phyloP scores from a whole-genome alignment of 1,140 invertebrate genomes.

The Sminthurides bifidus region DNA sequence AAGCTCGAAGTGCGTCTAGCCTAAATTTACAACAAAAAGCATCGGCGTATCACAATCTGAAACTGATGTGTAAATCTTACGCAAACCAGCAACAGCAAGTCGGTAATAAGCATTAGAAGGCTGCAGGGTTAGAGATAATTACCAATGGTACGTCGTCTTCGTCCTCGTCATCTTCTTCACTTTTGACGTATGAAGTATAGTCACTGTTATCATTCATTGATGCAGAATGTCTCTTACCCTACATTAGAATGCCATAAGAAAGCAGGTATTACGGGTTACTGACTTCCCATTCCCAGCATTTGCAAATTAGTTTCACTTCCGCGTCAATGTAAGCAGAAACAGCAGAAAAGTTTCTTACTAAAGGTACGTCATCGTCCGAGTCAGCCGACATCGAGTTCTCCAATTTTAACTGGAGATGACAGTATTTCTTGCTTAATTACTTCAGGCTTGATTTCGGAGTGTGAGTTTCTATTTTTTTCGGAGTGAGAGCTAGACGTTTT shows the following conservation, averaged over 20 bases:
- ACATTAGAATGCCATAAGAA: too few relatives aligned
- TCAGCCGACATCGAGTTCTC: constrained; percentile 6
- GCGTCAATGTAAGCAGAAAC: neutral
- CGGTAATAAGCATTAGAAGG: too few relatives aligned
- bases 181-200: neutral
- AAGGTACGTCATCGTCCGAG: constrained; percentile 13
- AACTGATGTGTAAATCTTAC: too few relatives aligned
- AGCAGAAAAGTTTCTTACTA: constrained; percentile 5
- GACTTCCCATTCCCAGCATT: neutral
- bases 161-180: neutral
- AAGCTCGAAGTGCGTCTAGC: too few relatives aligned
- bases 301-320: neutral
- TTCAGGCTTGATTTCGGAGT: constrained; percentile 33
- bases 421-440: neutral
- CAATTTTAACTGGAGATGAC: constrained; percentile 7
- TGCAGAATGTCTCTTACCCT: too few relatives aligned
- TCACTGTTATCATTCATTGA: too few relatives aligned
- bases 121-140: too few relatives aligned
- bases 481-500: constrained; percentile 40
- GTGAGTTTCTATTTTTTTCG: constrained; percentile 43
- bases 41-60: too few relatives aligned
- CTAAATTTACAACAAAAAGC: too few relatives aligned
- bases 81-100: too few relatives aligned
- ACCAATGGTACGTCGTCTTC: constrained; percentile 5
- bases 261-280: too few relatives aligned